Base-by-base conservation (phyloP, 92 coral and sea anemone genomes). In the Zoanthus solanderi region DNA sequence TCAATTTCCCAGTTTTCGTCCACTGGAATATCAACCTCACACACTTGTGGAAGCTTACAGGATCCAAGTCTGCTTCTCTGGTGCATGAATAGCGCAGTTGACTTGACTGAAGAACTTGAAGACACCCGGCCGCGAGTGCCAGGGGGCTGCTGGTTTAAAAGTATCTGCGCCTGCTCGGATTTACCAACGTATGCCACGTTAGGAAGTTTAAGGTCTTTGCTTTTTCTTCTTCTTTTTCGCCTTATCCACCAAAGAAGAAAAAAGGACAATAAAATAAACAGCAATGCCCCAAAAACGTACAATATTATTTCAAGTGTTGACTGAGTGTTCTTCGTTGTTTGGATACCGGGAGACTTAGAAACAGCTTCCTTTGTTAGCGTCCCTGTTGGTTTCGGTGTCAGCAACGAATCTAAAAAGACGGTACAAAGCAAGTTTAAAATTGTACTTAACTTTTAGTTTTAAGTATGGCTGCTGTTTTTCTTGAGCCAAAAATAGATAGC, bases 1-100 rank as follows among this genome's bases (percentile, higher is more conserved):
- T 91, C 95, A 6, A 95, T 72, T 69, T 97, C 99, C 99, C 99
- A 97, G 11, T 90, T 91, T 28, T 94, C 95, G 44, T 97, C 99
- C 48, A 85, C 83, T 29, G 94, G 92, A 66, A 95, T 87, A 65
- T 92, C 98, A 17, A 94, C 71, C 58, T 96, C 99, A 9, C 90
- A 91, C 75, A 95, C 89, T 90, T 94, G 87, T n/a, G 69, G 29
- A 42, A 66, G 66, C 60, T 44, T 63, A 0, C 47, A 77, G n/a
- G 85, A 80, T 18, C 85, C 85, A 0, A 80, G 85, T 10, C 85
- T 44, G 57, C 18, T 45, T 29, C 85, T 10, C 75, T 80, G 85
- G 9, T 69, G 85, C 60, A 34, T 44, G 44, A 80, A 80, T 11
- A 80, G 11, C 9, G 75, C 75, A 9, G 57, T 80, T 2, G 85